These are phyloP conservation scores for Dichetophora obliterata DNA, from an alignment of 2,888 invertebrate genomes.

Conservation along the genomic window DNA sequence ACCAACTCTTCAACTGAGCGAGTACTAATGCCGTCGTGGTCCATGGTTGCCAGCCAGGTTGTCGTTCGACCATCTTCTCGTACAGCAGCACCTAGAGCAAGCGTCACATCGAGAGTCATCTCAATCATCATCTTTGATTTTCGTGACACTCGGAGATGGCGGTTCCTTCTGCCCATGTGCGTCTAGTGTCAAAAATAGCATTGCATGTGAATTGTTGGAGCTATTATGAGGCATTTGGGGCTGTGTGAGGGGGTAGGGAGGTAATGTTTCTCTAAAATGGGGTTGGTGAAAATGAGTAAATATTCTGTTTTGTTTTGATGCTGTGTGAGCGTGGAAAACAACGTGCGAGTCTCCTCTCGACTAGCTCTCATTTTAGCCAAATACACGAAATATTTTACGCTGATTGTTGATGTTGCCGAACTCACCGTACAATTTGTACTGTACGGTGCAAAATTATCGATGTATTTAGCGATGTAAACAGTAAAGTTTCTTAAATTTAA, in stretches of 20 bases:
- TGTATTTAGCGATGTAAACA: neutral
- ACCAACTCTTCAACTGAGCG: slow-evolving; percentile 66
- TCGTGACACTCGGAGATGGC: neutral
- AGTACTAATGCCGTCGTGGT: slow-evolving; percentile 51
- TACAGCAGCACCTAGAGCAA: neutral
- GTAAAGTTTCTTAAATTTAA: too few species aligned
- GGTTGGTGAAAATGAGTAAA: slow-evolving; percentile 3
- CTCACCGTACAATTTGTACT: slow-evolving; percentile 12
- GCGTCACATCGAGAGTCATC: slow-evolving; percentile 32
- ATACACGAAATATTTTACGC: neutral
- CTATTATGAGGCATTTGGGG: neutral
- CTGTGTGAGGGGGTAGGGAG: neutral
- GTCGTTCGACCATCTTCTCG: slow-evolving; percentile 45
- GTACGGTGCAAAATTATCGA: slow-evolving; percentile 3
- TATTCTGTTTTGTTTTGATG: slow-evolving; percentile 52
- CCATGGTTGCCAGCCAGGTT: slow-evolving; percentile 46
- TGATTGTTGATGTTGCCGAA: neutral
- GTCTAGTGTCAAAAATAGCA: slow-evolving; percentile 39
- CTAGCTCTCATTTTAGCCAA: neutral
- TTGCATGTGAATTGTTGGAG: neutral
- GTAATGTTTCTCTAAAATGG: neutral
- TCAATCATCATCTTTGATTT: neutral
- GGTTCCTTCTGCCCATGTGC: slow-evolving; percentile 40
- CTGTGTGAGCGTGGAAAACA: slow-evolving; percentile 33
- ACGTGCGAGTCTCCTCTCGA: neutral